Evolutionary conservation across 2,888 invertebrate species (phyloP).

Genomic region (Drosophila dives): DNA sequence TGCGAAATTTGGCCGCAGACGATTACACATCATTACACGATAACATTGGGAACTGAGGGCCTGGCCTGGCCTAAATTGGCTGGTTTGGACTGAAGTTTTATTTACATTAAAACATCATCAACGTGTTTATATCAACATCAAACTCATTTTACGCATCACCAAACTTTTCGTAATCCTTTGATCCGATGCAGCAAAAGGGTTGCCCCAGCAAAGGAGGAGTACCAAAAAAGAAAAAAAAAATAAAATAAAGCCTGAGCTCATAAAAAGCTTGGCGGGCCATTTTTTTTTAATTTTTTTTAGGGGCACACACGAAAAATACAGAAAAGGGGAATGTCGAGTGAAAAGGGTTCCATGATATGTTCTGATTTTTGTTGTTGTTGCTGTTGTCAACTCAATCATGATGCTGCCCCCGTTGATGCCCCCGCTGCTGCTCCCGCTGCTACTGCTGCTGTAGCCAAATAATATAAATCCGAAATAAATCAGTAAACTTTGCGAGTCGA

Average conservation of each 20-base stretch:
- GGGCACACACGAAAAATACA: constrained; percentile 31
- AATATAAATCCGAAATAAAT: constrained; percentile 77
- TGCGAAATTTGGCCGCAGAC: constrained; percentile 39
- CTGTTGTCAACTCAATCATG: constrained; percentile 48
- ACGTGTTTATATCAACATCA: constrained; percentile 81
- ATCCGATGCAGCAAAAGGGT: constrained; percentile 67
- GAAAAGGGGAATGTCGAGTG: constrained; percentile 16
- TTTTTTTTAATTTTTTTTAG: constrained; percentile 13
- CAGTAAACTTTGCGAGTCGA: constrained; percentile 71
- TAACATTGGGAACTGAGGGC: constrained; percentile 5
- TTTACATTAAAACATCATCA: constrained; percentile 81
- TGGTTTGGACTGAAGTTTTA: constrained; percentile 55
- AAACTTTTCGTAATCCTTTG: constrained; percentile 79
- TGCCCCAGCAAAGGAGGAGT: constrained; percentile 13
- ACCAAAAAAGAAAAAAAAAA: constrained; percentile 31
- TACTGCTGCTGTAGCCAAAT: constrained; percentile 33
- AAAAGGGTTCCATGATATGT: constrained; percentile 70
- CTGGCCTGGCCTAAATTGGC: constrained; percentile 18
- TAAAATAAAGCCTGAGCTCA: constrained; percentile 64
- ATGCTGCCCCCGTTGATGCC: constrained; percentile 32
- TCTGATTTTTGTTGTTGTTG: constrained; percentile 49
- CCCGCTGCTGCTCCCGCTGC: constrained; percentile 18
- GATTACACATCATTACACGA: constrained; percentile 76
- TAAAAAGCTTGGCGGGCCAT: constrained; percentile 47
- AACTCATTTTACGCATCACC: constrained; percentile 80